Evolutionary conservation across 2,113 vertebrate genomes (phyloP).

Genomic region (Entomyzon cyanotis): DNA sequence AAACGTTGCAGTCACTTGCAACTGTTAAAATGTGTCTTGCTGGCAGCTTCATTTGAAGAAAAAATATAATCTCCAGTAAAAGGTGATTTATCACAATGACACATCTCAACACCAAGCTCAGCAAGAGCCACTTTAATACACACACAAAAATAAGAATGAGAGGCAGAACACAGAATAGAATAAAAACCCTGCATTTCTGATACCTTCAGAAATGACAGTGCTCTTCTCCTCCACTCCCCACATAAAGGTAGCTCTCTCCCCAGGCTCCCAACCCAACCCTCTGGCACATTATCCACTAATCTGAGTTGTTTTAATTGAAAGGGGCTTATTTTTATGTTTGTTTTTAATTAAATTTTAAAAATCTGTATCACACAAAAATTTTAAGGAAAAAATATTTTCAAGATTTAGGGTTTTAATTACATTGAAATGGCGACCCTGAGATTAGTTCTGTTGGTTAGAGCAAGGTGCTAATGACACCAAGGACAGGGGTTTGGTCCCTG

Average conservation of each 20-base stretch:
- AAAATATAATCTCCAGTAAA: constrained; percentile 31
- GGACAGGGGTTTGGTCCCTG: not conserved
- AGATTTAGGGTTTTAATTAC: not conserved
- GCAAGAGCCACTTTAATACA: constrained; percentile 34
- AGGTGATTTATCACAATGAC: constrained; percentile 40
- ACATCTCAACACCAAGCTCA: constrained; percentile 6
- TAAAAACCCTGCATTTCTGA: not conserved
- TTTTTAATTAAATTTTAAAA: not conserved
- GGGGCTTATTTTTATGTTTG: not conserved
- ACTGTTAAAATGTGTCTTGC: not conserved
- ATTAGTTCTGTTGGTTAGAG: not conserved
- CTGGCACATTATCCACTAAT: not conserved
- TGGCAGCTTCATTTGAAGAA: constrained; percentile 47
- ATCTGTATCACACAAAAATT: not conserved
- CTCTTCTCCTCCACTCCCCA: not conserved
- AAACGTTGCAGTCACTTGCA: not conserved
- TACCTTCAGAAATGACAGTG: not conserved
- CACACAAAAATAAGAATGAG: not conserved
- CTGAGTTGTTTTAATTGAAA: not conserved
- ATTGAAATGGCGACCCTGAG: not conserved
- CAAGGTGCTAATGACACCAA: not conserved
- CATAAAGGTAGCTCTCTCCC: not conserved
- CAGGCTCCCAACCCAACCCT: not conserved
- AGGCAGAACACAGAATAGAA: not conserved
- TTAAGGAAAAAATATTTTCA: not conserved